Percentiles rank a stretch among this genome's conserved stretches.
phyloP scores from a whole-genome alignment of 2,797 vertebrate species.

The Enteromius radiatus region DNA sequence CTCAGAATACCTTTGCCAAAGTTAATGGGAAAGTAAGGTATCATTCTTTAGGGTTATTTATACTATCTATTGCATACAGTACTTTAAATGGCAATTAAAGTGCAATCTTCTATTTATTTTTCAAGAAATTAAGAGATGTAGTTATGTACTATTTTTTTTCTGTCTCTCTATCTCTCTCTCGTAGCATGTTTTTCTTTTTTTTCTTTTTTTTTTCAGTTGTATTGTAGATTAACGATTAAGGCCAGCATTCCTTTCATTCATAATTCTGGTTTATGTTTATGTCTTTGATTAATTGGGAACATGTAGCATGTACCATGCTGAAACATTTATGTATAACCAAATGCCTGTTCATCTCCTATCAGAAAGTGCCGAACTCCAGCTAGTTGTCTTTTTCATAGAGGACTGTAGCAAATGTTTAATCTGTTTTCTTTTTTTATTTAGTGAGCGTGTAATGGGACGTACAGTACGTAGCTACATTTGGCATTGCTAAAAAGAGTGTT shows the following conservation, averaged over 20 bases:
- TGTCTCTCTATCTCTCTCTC: slow-evolving; percentile 56
- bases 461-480: slow-evolving; percentile 81
- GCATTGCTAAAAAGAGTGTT: slow-evolving; percentile 85
- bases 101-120: slow-evolving; percentile 99
- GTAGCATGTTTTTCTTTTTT: slow-evolving; percentile 89
- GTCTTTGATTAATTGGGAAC: slow-evolving; percentile 86
- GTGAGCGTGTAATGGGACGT: slow-evolving; percentile 79
- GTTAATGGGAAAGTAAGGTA: slow-evolving; percentile 94
- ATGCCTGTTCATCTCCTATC: slow-evolving; percentile 83
- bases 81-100: slow-evolving; percentile 99
- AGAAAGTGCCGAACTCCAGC: slow-evolving; percentile 85
- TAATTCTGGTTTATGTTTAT: slow-evolving; percentile 71
- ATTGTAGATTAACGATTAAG: slow-evolving; percentile 91
- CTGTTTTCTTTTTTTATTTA: slow-evolving; percentile 77
- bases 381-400: slow-evolving; percentile 86
- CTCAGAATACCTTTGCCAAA: slow-evolving; percentile 96
- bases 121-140: slow-evolving; percentile 91
- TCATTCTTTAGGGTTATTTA: slow-evolving; percentile 98
- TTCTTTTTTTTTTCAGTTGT: slow-evolving; percentile 72
- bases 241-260: slow-evolving; percentile 92
- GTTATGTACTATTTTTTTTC: slow-evolving; percentile 93
- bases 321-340: slow-evolving; percentile 90
- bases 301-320: slow-evolving; percentile 87
- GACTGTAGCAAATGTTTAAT: slow-evolving; percentile 87
- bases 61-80: slow-evolving; percentile 99